Conservation (phyloP, 2,797 vertebrate genomes). For the Liasis olivaceus region DNA sequence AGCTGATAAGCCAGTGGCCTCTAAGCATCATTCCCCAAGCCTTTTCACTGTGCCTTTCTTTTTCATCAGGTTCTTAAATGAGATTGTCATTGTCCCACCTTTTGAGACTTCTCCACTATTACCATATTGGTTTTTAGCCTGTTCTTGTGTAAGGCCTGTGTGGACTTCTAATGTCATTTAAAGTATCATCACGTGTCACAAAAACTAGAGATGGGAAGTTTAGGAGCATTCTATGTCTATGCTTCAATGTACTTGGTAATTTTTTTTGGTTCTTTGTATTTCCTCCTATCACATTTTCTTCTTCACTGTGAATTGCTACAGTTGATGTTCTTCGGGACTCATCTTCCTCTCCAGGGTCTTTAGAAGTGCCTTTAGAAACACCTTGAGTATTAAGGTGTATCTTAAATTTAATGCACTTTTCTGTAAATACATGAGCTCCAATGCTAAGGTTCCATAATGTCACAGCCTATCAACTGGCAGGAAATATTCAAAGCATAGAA, state of each 20-base stretch:
- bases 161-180: not conserved
- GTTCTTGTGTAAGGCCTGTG: not conserved
- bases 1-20: not conserved
- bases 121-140: not conserved
- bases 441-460: not conserved
- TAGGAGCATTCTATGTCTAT: not conserved
- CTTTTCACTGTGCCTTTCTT: not conserved
- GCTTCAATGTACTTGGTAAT: not conserved
- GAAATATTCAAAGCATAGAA: not conserved
- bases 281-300: not conserved
- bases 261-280: not conserved
- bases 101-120: not conserved
- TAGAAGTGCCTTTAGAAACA: not conserved
- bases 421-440: not conserved
- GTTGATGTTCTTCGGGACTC: not conserved
- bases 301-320: not conserved
- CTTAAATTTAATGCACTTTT: not conserved
- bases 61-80: not conserved
- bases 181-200: not conserved
- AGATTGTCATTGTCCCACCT: not conserved
- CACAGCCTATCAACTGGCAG: not conserved
- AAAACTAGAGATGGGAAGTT: not conserved
- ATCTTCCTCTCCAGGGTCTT: not conserved
- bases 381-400: not conserved
- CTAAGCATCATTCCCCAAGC: not conserved